Base-by-base conservation (phyloP, 2,888 invertebrate species). In the Cosmia trapezina region DNA sequence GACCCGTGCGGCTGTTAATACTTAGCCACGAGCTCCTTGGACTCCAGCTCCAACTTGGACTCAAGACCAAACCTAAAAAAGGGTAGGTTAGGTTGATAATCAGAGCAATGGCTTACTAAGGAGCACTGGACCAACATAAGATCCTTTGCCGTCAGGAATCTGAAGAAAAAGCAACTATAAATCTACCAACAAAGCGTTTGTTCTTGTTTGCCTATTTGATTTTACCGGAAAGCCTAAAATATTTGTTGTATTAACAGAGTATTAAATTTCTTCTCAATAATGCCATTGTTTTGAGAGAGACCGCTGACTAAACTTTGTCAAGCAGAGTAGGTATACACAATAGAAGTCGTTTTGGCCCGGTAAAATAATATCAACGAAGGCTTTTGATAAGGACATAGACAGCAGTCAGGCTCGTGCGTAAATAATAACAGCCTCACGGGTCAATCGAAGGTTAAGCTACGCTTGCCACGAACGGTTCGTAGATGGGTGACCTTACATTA, bases 81-180 rank as follows among this genome's bases (percentile, higher is more conserved):
- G 9, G n/a, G n/a, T n/a, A 37, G 7, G 19, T 17, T 56, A 5
- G 12, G 0, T 78, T 57, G 11, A 41, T 37, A 41, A 51, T 47
- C 1, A 28, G 17, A 49, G 3, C 28, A 6, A 1, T 62, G 57
- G 57, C 75, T 78, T 76, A 62, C 45, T 19, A 14, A 53, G 47
- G 19, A 33, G 41, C 41, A 78, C 41, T 78, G 79, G 2, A 63
- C 41, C 62, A 45, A 45, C 0, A 33, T 14, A 61, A 62, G 19
- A 41, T 47, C 17, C 19, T 62, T 47, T 12, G 8, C 1, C n/a
- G 4, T n/a, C 51, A 33, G 6, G 11, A 37, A 63, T 0, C 53
- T 63, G 11, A 53, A 53, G 9, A 37, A 53, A 28, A 33, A n/a
- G 19, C 33, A n/a, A 62, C n/a, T 33, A n/a, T n/a, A 33, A 62